Base-by-base conservation (phyloP, 2,888 invertebrate species). In the Helicoverpa assulta region DNA sequence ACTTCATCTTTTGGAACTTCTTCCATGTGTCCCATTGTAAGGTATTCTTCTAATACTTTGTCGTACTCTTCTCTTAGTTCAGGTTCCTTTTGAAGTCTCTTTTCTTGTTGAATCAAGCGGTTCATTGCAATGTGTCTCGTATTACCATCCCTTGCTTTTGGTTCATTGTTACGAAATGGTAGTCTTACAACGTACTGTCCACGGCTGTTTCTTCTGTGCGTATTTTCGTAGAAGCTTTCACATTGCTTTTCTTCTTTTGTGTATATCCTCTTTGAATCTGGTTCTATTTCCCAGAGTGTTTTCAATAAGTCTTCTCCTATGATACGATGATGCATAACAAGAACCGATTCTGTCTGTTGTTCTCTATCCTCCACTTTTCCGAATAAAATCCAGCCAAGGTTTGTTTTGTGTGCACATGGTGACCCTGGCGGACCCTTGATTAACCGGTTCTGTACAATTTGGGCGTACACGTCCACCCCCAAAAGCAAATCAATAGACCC, bases 1-100 rank as follows among this genome's bases (percentile, higher is more conserved):
- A 40, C 12, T 64, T 81, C 69, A 8, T 66, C 29, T 29, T 52
- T 50, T 18, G 75, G 70, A 26, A 83, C 64, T 67, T 73, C 70
- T 73, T 80, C 76, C 73, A 85, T 82, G 57, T 84, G 79, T 4
- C 60, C 51, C 43, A 58, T 37, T 37, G 68, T n/a, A 19, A 14
- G 3, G 58, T 86, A 83, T 55, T 86, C 85, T 73, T 40, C 40
- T 12, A 40, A 12, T 40, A 40, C 40, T 10, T 40, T 40, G 10
- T 40, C 40, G 12, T 40, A 40, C 8, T 40, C 68, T 21, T 66
- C 19, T 19, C 69, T 70, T 10, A 81, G 29, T 2, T 63, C 37
- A 33, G 54, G 58, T 6, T 26, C 7, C 58, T 43, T 70, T 16
- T 57, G 12, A 18, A 85, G 73, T 67, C 37, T 70, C 51, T 19